Evolutionary conservation across 2,113 vertebrate species (phyloP).

Genomic region (Carassius carassius): DNA sequence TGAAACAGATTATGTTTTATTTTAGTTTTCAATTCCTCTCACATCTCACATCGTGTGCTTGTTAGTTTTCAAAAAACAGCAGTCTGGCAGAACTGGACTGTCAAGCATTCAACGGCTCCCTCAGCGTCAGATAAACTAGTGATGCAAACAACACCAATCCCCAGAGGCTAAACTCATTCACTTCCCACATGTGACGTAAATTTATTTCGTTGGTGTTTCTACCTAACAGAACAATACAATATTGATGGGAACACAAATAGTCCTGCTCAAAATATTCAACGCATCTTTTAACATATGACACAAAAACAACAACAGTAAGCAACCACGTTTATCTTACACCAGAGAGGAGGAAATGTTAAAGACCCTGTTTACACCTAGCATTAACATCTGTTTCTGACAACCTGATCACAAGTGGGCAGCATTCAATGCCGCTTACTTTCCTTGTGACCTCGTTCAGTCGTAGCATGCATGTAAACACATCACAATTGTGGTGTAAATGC

Average conservation of each 20-base stretch:
- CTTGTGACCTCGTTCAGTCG: background rate
- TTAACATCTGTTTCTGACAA: background rate
- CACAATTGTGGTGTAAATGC: background rate
- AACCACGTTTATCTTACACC: background rate
- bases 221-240: background rate
- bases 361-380: background rate
- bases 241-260: background rate
- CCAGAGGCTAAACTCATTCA: background rate
- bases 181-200: background rate
- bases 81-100: slow-evolving; percentile 66
- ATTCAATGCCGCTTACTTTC: background rate
- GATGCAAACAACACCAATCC: slow-evolving; percentile 28
- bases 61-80: background rate
- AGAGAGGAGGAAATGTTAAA: background rate
- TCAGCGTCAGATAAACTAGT: background rate
- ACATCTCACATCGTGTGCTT: background rate
- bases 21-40: slow-evolving; percentile 1
- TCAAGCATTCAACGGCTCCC: slow-evolving; percentile 57
- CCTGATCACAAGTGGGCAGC: background rate
- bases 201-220: background rate
- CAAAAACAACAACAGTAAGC: background rate
- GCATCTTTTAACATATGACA: background rate
- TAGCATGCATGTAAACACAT: background rate
- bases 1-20: background rate
- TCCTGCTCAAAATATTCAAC: background rate